Conservation (phyloP, 2,797 vertebrate species). For the Hypotaenidia okinawae region DNA sequence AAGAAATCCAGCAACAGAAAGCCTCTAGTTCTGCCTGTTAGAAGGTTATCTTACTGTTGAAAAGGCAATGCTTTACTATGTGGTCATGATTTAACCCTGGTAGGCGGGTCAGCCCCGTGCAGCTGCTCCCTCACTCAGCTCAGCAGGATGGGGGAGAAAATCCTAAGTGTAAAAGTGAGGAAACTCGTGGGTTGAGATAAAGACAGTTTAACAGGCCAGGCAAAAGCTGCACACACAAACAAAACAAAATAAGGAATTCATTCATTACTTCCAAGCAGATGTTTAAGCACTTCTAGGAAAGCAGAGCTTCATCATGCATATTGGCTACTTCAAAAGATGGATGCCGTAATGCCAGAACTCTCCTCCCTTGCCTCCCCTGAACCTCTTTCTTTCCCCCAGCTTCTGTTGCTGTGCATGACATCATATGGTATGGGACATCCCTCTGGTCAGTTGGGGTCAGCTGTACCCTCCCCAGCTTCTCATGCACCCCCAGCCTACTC, state of each 20-base stretch:
- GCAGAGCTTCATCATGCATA: background rate
- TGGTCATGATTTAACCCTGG: background rate
- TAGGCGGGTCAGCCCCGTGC: background rate
- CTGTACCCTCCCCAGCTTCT: background rate
- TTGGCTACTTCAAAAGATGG: background rate
- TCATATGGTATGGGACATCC: background rate
- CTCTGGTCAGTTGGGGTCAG: background rate
- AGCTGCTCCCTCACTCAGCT: background rate
- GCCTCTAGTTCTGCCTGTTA: background rate
- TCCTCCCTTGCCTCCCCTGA: background rate
- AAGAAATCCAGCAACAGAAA: background rate
- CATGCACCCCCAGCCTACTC: fast-evolving
- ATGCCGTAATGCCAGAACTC: background rate
- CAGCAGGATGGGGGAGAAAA: background rate
- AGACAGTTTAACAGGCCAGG: background rate
- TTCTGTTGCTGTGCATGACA: fast-evolving
- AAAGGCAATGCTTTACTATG: background rate
- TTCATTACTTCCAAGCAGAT: background rate
- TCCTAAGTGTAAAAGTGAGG: background rate
- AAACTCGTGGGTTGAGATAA: background rate
- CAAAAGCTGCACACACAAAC: background rate
- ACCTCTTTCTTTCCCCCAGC: background rate
- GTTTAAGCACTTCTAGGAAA: background rate
- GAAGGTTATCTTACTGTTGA: background rate
- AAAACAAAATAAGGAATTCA: background rate